Conservation (phyloP, 2,113 vertebrate genomes). For the Hemibagrus wyckioides region DNA sequence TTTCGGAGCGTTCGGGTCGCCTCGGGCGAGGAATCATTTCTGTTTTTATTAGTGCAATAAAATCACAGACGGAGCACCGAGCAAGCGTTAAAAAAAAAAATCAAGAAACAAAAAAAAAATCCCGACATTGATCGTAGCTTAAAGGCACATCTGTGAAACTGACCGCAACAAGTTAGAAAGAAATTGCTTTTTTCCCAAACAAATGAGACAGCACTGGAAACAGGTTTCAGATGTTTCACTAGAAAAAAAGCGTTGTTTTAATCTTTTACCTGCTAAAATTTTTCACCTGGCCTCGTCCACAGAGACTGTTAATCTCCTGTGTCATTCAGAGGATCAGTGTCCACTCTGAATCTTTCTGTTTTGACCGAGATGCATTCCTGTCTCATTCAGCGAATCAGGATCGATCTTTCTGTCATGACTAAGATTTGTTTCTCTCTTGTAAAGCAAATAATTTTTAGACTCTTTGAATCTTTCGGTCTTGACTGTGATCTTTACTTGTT, state of each 20-base stretch:
- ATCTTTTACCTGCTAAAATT: not conserved
- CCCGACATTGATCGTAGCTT: not conserved
- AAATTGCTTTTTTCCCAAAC: constrained; percentile 12
- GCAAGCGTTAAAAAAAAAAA: not conserved
- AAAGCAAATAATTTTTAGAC: too few species aligned
- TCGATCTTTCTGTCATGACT: too few species aligned
- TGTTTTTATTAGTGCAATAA: constrained; percentile 26
- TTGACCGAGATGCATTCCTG: too few species aligned
- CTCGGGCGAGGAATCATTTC: not conserved
- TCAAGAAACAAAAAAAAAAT: not conserved
- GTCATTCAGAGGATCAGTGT: too few species aligned
- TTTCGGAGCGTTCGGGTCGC: not conserved
- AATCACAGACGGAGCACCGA: not conserved
- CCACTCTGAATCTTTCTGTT: too few species aligned
- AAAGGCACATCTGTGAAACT: constrained; percentile 21
- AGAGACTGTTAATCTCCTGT: too few species aligned
- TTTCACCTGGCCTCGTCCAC: not conserved
- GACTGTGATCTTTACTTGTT: not conserved
- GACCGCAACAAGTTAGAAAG: constrained; percentile 1
- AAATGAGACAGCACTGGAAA: constrained; percentile 23
- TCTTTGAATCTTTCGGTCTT: too few species aligned
- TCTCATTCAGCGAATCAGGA: too few species aligned
- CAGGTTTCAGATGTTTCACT: not conserved
- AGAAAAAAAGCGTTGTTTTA: not conserved
- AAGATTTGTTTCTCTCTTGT: too few species aligned